Percentiles rank a stretch among this genome's conserved stretches.
These are phyloP conservation scores for Lanius collurio DNA, from an alignment of 2,113 vertebrate species.

Conservation along the genomic window DNA sequence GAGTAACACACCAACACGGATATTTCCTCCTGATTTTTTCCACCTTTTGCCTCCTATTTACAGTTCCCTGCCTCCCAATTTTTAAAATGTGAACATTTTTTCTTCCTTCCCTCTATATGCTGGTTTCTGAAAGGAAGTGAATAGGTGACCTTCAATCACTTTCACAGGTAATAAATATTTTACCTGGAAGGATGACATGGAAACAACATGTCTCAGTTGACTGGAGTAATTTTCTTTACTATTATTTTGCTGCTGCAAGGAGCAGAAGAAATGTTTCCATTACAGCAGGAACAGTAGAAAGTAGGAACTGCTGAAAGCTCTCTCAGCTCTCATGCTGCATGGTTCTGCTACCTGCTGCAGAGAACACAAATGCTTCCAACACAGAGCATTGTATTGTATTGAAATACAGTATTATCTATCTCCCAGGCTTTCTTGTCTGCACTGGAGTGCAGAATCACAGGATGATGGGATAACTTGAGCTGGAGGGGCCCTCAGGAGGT, in stretches of 20 bases:
- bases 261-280: slow-evolving; percentile 15
- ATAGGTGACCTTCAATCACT: not conserved
- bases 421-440: not conserved
- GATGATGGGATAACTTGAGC: not conserved
- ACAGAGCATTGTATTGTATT: not conserved
- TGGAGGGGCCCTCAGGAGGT: not conserved
- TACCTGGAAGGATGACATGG: not conserved
- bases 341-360: not conserved
- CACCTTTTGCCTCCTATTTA: not conserved
- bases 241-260: slow-evolving; percentile 8
- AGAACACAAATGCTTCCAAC: not conserved
- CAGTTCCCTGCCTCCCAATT: not conserved
- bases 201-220: not conserved
- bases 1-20: not conserved
- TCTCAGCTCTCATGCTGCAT: not conserved
- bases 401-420: not conserved
- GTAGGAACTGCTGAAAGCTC: not conserved
- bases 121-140: not conserved
- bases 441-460: not conserved
- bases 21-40: not conserved
- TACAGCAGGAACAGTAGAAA: not conserved
- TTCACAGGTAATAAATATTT: slow-evolving; percentile 39
- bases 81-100: not conserved
- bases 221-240: not conserved
- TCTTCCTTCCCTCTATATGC: not conserved